phyloP scores from a whole-genome alignment of 2,888 invertebrate genomes.

The Isotomurus palustris region DNA sequence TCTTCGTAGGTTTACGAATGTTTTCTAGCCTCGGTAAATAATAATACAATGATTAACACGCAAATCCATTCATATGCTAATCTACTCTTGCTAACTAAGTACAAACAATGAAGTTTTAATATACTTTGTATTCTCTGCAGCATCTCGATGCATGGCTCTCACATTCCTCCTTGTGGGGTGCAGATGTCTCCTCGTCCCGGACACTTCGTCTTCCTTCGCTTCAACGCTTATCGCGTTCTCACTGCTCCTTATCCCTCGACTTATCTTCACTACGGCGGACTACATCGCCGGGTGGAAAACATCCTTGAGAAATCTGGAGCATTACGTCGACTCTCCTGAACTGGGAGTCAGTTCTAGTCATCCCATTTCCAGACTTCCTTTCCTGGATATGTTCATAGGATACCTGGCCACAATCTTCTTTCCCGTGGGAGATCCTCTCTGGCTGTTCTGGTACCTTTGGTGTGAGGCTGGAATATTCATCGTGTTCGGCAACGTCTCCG shows the following conservation, averaged over 20 bases:
- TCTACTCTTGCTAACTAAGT: not conserved
- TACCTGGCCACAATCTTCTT: constrained; percentile 41
- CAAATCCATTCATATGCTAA: not conserved
- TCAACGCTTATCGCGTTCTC: constrained; percentile 23
- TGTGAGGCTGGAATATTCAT: constrained; percentile 32
- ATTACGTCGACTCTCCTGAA: not conserved
- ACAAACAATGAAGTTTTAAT: not conserved
- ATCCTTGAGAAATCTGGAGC: not conserved
- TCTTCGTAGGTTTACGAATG: constrained; percentile 41
- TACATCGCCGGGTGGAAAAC: constrained; percentile 12
- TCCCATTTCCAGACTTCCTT: not conserved
- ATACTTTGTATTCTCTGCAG: too few relatives aligned
- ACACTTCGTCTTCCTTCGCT: not conserved
- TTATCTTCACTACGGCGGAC: constrained; percentile 31
- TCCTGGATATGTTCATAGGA: constrained; percentile 23
- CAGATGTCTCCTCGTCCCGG: constrained; percentile 23
- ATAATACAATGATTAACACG: not conserved
- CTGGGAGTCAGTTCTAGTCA: constrained; percentile 7
- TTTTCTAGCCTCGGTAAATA: constrained; percentile 39
- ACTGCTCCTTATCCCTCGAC: constrained; percentile 26
- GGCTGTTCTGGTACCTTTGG: constrained; percentile 41
- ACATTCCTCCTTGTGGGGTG: constrained; percentile 24
- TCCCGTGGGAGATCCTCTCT: constrained; percentile 36
- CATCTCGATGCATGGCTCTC: constrained; percentile 37
- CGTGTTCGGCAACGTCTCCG: constrained; percentile 23